Evolutionary conservation across 2,888 invertebrate species (phyloP).

Genomic region (Koerneria pararmatus): DNA sequence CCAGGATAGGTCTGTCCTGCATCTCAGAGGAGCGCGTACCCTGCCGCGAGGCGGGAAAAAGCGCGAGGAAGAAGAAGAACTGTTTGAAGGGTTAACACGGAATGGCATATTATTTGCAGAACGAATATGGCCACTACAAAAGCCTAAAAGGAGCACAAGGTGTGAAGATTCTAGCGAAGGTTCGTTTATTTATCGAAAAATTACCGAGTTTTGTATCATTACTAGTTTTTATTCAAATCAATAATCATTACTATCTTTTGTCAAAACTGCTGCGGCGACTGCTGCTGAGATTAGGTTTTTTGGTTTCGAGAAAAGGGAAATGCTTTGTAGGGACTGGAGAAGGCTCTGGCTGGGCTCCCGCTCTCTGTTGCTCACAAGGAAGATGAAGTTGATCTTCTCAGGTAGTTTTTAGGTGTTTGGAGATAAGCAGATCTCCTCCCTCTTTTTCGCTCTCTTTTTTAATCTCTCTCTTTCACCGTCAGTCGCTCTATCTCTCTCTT

Average conservation of each 20-base stretch:
- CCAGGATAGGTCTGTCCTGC: too few relatives aligned
- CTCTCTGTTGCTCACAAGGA: conserved; percentile 83
- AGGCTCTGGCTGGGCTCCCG: conserved; percentile 90
- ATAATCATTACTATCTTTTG: not conserved
- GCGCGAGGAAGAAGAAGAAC: too few relatives aligned
- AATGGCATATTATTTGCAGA: too few relatives aligned
- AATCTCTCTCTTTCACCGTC: too few relatives aligned
- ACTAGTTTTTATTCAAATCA: not conserved
- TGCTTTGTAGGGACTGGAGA: too few relatives aligned
- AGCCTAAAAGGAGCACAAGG: conserved; percentile 94
- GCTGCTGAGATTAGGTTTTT: not conserved
- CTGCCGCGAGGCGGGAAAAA: too few relatives aligned
- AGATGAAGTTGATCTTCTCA: conserved; percentile 84
- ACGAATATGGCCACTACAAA: conserved; percentile 81
- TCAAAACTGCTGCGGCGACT: not conserved
- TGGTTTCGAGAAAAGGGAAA: not conserved
- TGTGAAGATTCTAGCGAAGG: conserved; percentile 95
- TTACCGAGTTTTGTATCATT: not conserved
- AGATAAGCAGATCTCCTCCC: too few relatives aligned
- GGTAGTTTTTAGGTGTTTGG: conserved; percentile 41
- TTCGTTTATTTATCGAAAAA: not conserved
- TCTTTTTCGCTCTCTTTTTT: too few relatives aligned
- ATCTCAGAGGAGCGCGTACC: too few relatives aligned
- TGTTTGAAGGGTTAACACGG: too few relatives aligned
- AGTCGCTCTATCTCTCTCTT: too few relatives aligned